phyloP scores from a whole-genome alignment of 2,797 vertebrate genomes.

The Sebastes hubbsi region DNA sequence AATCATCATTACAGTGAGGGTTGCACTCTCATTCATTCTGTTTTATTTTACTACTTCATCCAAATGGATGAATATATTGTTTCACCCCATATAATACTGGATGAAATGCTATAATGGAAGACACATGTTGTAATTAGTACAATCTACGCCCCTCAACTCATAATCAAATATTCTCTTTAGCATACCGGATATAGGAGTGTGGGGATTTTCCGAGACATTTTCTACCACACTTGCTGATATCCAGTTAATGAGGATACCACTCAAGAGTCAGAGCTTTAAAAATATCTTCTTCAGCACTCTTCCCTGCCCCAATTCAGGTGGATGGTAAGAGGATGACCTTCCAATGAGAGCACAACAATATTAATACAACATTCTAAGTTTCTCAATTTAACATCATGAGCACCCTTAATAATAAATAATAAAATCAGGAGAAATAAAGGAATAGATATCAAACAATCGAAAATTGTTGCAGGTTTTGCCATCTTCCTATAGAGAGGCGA shows the following conservation, averaged over 20 bases:
- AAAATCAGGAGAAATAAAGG: not conserved
- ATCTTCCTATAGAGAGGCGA: too few species aligned
- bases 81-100: not conserved
- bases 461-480: not conserved
- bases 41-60: conserved; percentile 13
- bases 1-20: not conserved
- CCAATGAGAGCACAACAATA: not conserved
- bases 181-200: not conserved
- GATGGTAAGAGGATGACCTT: not conserved
- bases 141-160: not conserved
- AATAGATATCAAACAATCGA: not conserved
- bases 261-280: conserved; percentile 1
- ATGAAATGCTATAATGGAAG: not conserved
- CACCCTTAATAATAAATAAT: not conserved
- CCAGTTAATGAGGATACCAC: conserved; percentile 6
- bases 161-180: conserved; percentile 46
- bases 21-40: not conserved
- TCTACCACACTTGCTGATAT: not conserved
- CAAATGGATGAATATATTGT: not conserved
- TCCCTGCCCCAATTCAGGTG: not conserved
- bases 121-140: conserved; percentile 18
- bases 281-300: not conserved
- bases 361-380: not conserved
- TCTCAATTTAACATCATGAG: not conserved
- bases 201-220: conserved; percentile 15